phyloP scores from a whole-genome alignment of 1,140 invertebrate genomes.

The Paraescarpia echinospica region DNA sequence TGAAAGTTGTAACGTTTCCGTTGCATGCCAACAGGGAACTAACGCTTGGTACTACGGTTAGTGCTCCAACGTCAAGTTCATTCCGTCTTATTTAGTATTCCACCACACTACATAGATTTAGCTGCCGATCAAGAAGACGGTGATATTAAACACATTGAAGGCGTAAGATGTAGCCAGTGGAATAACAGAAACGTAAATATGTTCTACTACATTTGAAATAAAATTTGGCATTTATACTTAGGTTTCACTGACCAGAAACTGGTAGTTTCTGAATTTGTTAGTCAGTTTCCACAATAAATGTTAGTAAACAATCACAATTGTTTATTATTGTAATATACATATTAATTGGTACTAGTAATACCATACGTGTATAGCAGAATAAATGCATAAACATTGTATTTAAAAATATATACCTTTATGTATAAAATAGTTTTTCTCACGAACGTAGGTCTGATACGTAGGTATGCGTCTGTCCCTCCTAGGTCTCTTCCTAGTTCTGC shows the following conservation, averaged over 20 bases:
- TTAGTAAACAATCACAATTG: neutral
- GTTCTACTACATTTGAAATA: neutral
- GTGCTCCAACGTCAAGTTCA: no score
- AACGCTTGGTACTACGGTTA: neutral
- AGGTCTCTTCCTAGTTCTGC: neutral
- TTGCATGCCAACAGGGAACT: neutral
- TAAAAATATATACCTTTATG: neutral
- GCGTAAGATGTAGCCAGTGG: neutral
- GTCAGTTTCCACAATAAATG: neutral
- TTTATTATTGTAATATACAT: neutral
- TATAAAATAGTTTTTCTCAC: neutral
- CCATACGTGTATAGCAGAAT: neutral
- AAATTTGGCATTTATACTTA: neutral
- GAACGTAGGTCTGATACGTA: neutral
- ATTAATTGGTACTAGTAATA: neutral
- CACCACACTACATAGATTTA: neutral
- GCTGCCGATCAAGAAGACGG: neutral
- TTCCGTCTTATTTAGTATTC: neutral
- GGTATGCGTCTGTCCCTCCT: neutral
- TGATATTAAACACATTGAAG: neutral
- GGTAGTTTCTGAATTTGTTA: neutral
- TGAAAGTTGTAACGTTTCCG: neutral
- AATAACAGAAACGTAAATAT: neutral
- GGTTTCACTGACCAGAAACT: neutral
- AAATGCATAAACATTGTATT: neutral